Percentiles rank a stretch among this genome's conserved stretches.
These are phyloP conservation scores for Pseudomugil tenellus DNA, from an alignment of 2,797 vertebrate species.

Conservation along the genomic window DNA sequence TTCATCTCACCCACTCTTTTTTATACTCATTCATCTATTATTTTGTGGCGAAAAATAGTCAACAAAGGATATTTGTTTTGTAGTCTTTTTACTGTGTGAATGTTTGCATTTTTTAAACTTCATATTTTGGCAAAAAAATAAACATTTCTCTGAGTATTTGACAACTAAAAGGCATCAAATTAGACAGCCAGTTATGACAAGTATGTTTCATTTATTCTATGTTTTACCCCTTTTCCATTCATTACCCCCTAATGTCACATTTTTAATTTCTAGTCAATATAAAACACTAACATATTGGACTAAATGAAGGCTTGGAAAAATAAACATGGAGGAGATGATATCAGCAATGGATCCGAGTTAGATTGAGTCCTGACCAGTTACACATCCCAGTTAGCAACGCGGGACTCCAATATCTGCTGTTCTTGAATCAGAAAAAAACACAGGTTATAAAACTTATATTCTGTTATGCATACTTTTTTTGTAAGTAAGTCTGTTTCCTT, in stretches of 20 bases:
- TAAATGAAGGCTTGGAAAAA: background rate
- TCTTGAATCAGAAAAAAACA: constrained; percentile 32
- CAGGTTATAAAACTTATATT: constrained; percentile 1
- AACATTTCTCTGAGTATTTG: constrained; percentile 15
- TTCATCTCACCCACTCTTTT: no score
- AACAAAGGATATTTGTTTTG: constrained; percentile 7
- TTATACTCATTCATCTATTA: constrained; percentile 14
- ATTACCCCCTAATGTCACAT: no score
- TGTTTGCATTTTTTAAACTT: constrained; percentile 16
- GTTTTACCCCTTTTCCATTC: constrained; percentile 38
- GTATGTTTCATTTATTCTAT: constrained; percentile 32
- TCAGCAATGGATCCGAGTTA: no score
- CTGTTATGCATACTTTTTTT: background rate
- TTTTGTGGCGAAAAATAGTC: constrained; percentile 1
- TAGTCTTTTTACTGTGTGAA: constrained; percentile 2
- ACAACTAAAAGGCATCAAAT: constrained; percentile 44
- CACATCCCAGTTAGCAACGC: background rate
- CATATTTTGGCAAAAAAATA: background rate
- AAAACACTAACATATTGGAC: background rate
- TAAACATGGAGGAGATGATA: background rate
- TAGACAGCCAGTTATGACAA: constrained; percentile 34
- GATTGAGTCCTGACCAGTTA: background rate
- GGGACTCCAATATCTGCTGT: background rate
- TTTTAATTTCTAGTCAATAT: constrained; percentile 1
- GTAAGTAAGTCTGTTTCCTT: constrained; percentile 4